phyloP scores from a whole-genome alignment of 2,797 vertebrate genomes.

The Sebastes steindachneri region DNA sequence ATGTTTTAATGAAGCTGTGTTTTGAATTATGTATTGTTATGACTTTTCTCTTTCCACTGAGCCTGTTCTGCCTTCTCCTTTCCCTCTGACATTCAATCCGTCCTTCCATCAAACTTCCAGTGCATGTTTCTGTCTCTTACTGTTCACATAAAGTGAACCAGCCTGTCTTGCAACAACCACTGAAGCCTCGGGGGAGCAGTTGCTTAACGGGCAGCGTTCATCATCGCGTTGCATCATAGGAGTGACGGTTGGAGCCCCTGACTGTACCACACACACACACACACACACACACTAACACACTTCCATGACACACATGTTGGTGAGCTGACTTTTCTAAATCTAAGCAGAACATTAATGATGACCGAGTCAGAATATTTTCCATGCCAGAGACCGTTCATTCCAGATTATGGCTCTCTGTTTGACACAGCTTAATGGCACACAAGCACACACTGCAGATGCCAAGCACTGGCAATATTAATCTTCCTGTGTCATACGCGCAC shows the following conservation, averaged over 20 bases:
- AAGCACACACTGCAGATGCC: conserved; percentile 47
- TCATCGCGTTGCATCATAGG: background rate
- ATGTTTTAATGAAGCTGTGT: conserved; percentile 23
- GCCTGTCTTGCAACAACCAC: background rate
- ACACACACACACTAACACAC: background rate
- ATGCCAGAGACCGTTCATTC: conserved; percentile 64
- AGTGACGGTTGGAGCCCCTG: background rate
- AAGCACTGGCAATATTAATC: conserved; percentile 59
- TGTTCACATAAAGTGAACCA: background rate
- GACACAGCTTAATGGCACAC: conserved; percentile 68
- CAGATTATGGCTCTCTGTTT: conserved; percentile 68
- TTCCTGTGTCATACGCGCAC: conserved; percentile 38
- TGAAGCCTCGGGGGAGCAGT: background rate
- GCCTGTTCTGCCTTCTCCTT: background rate
- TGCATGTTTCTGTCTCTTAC: background rate
- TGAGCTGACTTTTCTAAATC: background rate
- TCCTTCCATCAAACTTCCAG: background rate
- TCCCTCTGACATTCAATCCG: background rate
- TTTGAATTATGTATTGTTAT: conserved; percentile 1
- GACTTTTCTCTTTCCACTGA: background rate
- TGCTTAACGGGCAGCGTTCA: background rate
- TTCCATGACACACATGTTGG: background rate
- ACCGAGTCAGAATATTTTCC: conserved; percentile 60
- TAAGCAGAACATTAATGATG: conserved; percentile 57
- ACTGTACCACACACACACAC: background rate